These are phyloP conservation scores for Chaetura pelagica DNA, from an alignment of 2,113 vertebrate species.

Conservation along the genomic window DNA sequence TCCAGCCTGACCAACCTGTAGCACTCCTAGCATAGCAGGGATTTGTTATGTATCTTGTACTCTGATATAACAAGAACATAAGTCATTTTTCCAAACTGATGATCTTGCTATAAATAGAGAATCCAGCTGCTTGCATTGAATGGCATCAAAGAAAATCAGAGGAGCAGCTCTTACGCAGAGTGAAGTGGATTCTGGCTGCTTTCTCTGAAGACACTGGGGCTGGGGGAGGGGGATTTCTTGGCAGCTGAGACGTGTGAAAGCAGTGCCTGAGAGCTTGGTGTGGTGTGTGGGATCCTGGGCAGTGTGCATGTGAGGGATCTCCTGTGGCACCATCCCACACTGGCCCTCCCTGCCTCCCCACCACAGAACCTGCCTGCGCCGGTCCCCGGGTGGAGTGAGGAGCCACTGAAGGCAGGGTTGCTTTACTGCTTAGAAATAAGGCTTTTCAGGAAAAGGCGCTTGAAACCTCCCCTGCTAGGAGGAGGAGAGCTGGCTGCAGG, in stretches of 20 bases:
- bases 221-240: conserved; percentile 17
- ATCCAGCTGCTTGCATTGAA: conserved; percentile 63
- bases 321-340: fast-evolving
- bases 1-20: neutral
- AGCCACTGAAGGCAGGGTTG: neutral
- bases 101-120: conserved; percentile 67
- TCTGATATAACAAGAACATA: conserved; percentile 21
- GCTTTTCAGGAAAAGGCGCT: neutral
- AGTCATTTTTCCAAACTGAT: conserved; percentile 38
- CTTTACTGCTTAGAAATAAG: neutral
- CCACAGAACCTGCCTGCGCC: fast-evolving
- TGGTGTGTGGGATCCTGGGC: neutral
- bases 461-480: neutral
- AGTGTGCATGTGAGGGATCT: neutral
- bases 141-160: conserved; percentile 52
- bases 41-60: conserved; percentile 17
- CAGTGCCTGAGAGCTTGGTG: neutral
- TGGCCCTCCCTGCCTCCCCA: neutral
- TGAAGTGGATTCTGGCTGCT: conserved; percentile 52
- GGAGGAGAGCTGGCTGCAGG: neutral
- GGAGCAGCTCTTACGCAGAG: conserved; percentile 4
- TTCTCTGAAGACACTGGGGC: neutral
- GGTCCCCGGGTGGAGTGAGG: fast-evolving
- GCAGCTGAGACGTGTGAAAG: neutral
- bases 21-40: neutral